Conservation (phyloP, 2,888 invertebrate species). For the Hypolimnas misippus region DNA sequence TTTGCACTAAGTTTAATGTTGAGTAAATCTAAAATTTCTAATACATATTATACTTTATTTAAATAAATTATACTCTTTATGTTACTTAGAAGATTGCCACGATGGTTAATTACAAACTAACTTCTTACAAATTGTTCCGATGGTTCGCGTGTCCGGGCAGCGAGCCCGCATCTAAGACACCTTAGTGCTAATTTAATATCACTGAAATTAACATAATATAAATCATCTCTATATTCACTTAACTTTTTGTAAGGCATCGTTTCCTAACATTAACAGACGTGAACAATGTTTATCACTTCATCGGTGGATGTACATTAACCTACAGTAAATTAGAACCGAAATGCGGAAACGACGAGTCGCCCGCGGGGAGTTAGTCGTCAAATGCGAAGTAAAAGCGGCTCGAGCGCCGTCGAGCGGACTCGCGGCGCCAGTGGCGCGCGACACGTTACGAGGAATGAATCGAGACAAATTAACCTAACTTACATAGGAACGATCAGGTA, state of each 20-base stretch:
- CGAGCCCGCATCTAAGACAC: constrained; percentile 63
- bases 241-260: constrained; percentile 80
- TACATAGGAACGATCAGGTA: constrained; percentile 73
- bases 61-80: constrained; percentile 83
- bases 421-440: constrained; percentile 39
- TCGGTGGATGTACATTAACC: constrained; percentile 80
- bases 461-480: constrained; percentile 77
- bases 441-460: constrained; percentile 69
- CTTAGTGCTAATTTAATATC: constrained; percentile 65
- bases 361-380: constrained; percentile 40
- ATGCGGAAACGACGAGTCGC: constrained; percentile 55
- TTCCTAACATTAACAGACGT: constrained; percentile 80
- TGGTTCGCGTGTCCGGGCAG: constrained; percentile 69
- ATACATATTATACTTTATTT: constrained; percentile 81
- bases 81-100: constrained; percentile 82
- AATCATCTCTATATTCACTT: constrained; percentile 80
- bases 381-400: constrained; percentile 45
- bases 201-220: constrained; percentile 82
- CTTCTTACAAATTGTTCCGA: constrained; percentile 80
- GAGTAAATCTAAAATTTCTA: constrained; percentile 84
- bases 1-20: constrained; percentile 83
- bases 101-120: constrained; percentile 81
- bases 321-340: constrained; percentile 66
- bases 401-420: constrained; percentile 39
- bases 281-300: constrained; percentile 67